A percentile compares a stretch with the other conserved stretches of the same genome.
phyloP scores from a whole-genome alignment of 1,140 invertebrate genomes.

The Spodoptera frugiperda region DNA sequence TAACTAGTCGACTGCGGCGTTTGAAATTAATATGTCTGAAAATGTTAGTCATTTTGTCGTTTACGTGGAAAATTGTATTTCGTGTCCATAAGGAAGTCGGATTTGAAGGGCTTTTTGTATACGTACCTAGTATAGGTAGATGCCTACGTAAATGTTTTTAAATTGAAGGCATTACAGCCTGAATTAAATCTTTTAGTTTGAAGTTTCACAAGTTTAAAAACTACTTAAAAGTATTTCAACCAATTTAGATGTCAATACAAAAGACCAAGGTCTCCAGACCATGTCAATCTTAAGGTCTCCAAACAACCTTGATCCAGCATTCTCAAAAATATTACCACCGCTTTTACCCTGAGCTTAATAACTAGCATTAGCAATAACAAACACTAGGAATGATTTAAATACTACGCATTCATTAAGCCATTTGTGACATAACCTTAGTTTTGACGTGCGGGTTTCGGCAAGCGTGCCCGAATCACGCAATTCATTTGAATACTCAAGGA shows the following conservation, averaged over 20 bases:
- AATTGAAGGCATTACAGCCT: too few relatives aligned
- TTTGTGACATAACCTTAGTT: constrained; percentile 49
- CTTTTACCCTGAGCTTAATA: constrained; percentile 29
- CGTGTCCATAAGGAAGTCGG: constrained; percentile 42
- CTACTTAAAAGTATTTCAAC: background rate
- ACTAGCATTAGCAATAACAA: constrained; percentile 37
- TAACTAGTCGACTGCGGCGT: constrained; percentile 81
- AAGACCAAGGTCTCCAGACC: too few relatives aligned
- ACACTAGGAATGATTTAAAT: constrained; percentile 46
- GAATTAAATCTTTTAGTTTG: background rate
- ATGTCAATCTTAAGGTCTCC: background rate
- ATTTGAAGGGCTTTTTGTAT: constrained; percentile 15
- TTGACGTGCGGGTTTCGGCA: constrained; percentile 52
- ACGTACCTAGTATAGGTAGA: background rate
- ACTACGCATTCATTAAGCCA: constrained; percentile 47
- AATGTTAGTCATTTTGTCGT: constrained; percentile 51
- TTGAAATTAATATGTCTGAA: constrained; percentile 74
- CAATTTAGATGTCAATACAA: background rate
- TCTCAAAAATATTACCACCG: constrained; percentile 8
- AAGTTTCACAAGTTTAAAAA: background rate
- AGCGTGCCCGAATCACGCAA: constrained; percentile 57
- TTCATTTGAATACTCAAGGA: constrained; percentile 60
- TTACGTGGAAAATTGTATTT: constrained; percentile 36
- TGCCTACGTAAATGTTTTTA: too few relatives aligned
- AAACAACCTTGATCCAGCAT: constrained; percentile 3